Evolutionary conservation across 2,797 vertebrate species (phyloP).

Genomic region (Tokudaia muenninki): DNA sequence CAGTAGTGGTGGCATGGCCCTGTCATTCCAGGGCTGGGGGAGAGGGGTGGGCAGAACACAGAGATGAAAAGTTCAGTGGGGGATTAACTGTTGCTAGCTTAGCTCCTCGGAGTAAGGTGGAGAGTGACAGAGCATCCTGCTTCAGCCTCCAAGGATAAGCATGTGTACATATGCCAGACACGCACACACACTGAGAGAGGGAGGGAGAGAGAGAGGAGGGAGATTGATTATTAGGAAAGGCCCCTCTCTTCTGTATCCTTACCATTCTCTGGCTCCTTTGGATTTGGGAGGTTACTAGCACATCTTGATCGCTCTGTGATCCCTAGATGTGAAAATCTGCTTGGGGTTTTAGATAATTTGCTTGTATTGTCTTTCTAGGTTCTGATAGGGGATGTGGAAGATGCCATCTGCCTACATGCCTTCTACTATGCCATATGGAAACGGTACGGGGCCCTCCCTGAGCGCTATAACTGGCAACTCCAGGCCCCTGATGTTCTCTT

Average conservation of each 20-base stretch:
- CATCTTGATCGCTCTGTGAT: background rate
- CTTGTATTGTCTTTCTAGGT: conserved; percentile 88
- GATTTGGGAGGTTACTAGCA: background rate
- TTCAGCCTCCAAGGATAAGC: background rate
- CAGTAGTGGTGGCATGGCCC: background rate
- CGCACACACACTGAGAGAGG: background rate
- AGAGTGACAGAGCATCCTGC: background rate
- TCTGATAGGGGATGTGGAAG: conserved; percentile 97
- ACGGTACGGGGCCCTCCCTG: conserved; percentile 97
- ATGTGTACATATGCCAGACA: background rate
- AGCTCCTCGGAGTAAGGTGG: background rate
- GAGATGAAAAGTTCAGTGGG: background rate
- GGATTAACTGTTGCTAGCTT: too few species aligned
- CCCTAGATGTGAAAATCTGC: background rate
- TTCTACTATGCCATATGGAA: conserved; percentile 99
- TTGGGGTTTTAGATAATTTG: background rate
- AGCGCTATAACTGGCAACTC: conserved; percentile 99
- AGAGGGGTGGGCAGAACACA: background rate
- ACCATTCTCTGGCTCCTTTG: background rate
- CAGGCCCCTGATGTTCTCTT: conserved; percentile 98
- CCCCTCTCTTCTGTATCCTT: background rate
- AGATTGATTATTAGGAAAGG: background rate
- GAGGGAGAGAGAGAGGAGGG: too few species aligned
- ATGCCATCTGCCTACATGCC: conserved; percentile 98
- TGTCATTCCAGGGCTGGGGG: background rate